phyloP scores from a whole-genome alignment of 2,113 vertebrate genomes.

The Lathamus discolor region DNA sequence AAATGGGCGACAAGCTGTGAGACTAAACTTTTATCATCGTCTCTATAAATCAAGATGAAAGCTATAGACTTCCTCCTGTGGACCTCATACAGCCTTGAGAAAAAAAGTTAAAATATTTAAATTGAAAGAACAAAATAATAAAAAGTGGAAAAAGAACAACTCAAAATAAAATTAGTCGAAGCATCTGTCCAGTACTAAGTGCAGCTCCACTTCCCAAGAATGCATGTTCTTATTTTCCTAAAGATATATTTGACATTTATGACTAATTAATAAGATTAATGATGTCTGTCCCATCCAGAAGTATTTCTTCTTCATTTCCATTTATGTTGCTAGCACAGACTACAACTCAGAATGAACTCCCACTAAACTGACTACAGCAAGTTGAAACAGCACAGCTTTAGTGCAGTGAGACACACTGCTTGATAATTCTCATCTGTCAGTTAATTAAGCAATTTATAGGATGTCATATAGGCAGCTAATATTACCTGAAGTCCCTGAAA shows the following conservation, averaged over 20 bases:
- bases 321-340: neutral
- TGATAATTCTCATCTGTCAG: neutral
- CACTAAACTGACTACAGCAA: neutral
- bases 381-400: neutral
- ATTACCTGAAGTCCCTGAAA: neutral
- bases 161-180: slow-evolving; percentile 39
- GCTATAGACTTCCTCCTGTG: slow-evolving; percentile 77
- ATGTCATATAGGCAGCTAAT: neutral
- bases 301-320: neutral
- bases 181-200: neutral
- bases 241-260: neutral
- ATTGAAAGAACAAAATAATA: slow-evolving; percentile 48
- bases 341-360: neutral
- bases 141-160: neutral
- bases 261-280: slow-evolving; percentile 29
- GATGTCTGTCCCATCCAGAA: neutral
- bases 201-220: neutral
- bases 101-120: slow-evolving; percentile 75
- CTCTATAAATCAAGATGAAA: slow-evolving; percentile 84
- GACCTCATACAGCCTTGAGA: slow-evolving; percentile 70
- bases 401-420: neutral
- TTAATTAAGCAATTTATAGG: neutral
- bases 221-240: neutral
- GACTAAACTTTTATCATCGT: slow-evolving; percentile 81
- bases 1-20: slow-evolving; percentile 77